These are phyloP conservation scores for Macquaria australasica DNA, from an alignment of 2,113 vertebrate species.

Conservation along the genomic window DNA sequence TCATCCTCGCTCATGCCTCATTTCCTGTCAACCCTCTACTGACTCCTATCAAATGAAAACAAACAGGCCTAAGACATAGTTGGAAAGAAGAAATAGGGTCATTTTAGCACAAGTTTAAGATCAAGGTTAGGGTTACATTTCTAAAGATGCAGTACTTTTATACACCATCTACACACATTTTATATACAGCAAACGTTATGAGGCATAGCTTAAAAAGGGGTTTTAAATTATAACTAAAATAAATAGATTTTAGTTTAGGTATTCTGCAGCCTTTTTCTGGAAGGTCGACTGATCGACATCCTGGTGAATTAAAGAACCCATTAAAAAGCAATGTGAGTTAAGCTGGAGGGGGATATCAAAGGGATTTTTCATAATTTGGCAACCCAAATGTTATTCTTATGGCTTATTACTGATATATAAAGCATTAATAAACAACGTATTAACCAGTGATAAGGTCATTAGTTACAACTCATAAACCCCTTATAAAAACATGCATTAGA, in stretches of 20 bases:
- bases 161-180: background rate
- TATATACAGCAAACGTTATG: background rate
- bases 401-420: background rate
- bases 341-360: background rate
- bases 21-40: slow-evolving; percentile 33
- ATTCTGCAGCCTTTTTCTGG: background rate
- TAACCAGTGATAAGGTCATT: background rate
- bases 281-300: background rate
- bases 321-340: background rate
- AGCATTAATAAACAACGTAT: background rate
- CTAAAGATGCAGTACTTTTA: background rate
- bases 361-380: background rate
- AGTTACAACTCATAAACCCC: background rate
- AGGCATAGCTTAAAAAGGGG: too few relatives aligned
- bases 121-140: background rate
- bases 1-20: slow-evolving; percentile 7
- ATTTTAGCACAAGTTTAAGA: background rate
- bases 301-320: background rate
- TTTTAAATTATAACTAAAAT: background rate
- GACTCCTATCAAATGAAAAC: slow-evolving; percentile 21
- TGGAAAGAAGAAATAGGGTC: background rate
- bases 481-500: background rate
- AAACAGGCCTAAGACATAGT: background rate
- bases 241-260: background rate
- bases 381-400: background rate